Conservation (phyloP, 2,888 invertebrate genomes). For the Fissipunctia ypsillon region DNA sequence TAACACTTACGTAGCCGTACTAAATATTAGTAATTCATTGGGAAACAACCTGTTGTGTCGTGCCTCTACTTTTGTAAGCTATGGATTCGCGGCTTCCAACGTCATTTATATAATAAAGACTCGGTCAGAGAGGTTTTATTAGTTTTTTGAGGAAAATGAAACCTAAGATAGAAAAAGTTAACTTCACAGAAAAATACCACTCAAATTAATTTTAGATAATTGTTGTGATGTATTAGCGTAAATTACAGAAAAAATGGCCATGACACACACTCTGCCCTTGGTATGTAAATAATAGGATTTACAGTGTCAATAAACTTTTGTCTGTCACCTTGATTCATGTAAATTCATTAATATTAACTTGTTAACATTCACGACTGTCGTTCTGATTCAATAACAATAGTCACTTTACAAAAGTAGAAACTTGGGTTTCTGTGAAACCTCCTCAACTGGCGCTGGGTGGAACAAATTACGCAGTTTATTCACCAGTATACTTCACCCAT, state of each 20-base stretch:
- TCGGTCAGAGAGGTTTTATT: neutral
- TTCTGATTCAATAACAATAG: conserved; percentile 18
- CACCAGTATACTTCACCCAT: no score
- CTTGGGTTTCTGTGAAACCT: neutral
- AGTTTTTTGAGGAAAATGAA: neutral
- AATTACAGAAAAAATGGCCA: conserved; percentile 4
- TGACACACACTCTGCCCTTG: conserved; percentile 8
- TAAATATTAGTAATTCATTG: conserved; percentile 64
- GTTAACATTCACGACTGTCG: conserved; percentile 23
- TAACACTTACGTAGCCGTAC: conserved; percentile 59
- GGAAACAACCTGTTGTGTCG: conserved; percentile 62
- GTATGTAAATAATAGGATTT: neutral
- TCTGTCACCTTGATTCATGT: conserved; percentile 42
- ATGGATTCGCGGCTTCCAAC: conserved; percentile 14
- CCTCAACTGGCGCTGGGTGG: neutral
- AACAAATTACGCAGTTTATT: neutral
- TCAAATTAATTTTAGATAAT: neutral
- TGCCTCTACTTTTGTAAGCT: conserved; percentile 31
- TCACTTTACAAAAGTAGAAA: neutral
- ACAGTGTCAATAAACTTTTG: conserved; percentile 46
- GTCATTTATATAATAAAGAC: conserved; percentile 33
- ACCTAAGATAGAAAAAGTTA: neutral
- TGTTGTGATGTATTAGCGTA: neutral
- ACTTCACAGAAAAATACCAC: neutral
- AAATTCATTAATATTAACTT: conserved; percentile 34